phyloP scores from a whole-genome alignment of 2,888 invertebrate species.

The Ochropacha duplaris region DNA sequence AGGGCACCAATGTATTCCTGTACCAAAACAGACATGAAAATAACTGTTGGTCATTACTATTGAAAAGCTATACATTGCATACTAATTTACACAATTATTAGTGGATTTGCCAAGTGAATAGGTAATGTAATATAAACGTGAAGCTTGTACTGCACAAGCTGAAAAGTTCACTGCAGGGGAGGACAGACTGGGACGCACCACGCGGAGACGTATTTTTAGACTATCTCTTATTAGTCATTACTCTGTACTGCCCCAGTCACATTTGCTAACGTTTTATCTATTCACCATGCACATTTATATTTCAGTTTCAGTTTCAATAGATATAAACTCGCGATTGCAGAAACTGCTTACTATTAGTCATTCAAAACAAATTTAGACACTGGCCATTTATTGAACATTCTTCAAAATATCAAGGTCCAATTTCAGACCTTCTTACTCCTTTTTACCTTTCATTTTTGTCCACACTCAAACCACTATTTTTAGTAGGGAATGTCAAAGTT shows the following conservation, averaged over 20 bases:
- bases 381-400: neutral
- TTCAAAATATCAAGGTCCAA: neutral
- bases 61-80: neutral
- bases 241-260: slow-evolving; percentile 19
- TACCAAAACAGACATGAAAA: slow-evolving; percentile 15
- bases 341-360: neutral
- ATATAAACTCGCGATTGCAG: neutral
- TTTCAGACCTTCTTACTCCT: no score
- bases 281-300: neutral
- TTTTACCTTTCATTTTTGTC: no score
- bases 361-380: neutral
- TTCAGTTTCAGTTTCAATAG: neutral
- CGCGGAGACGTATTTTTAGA: slow-evolving; percentile 69
- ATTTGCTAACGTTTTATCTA: slow-evolving; percentile 4
- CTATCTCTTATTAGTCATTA: slow-evolving; percentile 64
- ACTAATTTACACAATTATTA: neutral
- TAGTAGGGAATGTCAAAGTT: neutral
- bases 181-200: slow-evolving; percentile 48
- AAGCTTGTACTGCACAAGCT: slow-evolving; percentile 9
- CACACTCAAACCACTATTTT: no score
- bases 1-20: slow-evolving; percentile 52
- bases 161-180: slow-evolving; percentile 48
- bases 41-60: neutral
- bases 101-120: neutral
- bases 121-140: neutral